Evolutionary conservation across 2,888 invertebrate genomes (phyloP), one percentile per base, ranked within the genome.

Genomic region (Smittia sp.): DNA sequence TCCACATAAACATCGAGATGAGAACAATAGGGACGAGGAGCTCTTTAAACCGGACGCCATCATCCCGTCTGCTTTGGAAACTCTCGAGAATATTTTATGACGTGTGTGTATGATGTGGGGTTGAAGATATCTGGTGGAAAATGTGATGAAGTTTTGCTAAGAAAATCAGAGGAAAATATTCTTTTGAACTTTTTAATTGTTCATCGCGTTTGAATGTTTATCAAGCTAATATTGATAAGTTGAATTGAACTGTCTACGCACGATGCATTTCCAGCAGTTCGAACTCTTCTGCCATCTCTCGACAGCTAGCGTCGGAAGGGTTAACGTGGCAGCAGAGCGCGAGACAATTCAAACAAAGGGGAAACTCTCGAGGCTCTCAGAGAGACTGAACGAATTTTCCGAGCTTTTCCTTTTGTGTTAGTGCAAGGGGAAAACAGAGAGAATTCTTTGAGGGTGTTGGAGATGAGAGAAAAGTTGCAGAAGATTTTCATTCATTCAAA

Each of bases 401-500:
- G n/a, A 46, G n/a, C 6, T n/a, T 15, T 20, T 13, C n/a, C 7
- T 27, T 54, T 41, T 18, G 69, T 69, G 11, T 69, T 69, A 52
- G 69, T 69, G 27, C 9, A 32, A 68, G 68, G 68, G 39, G 68
- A 67, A 68, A 68, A 46, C 46, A 13, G 46, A 46, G 46, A 46
- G 46, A 6, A n/a, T 2, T 11, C 2, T 46, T 46, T 46, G 15
- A 13, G 6, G 15, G 46, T 46, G 46, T 46, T 46, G 46, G 11
- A n/a, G 2, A 46, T 3, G 46, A 58, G 58, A n/a, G 58, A 58
- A 11, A 58, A 58, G 18, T 4, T 20, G 58, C 46, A 69, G n/a
- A 38, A 32, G 38, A 18, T 32, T 72, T 38, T 72, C 72, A 72
- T 72, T 72, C 72, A 72, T 62, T 39, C 54, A 70, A 70, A 70